Base-by-base conservation (phyloP, 2,888 invertebrate genomes). In the Metellina segmentata region DNA sequence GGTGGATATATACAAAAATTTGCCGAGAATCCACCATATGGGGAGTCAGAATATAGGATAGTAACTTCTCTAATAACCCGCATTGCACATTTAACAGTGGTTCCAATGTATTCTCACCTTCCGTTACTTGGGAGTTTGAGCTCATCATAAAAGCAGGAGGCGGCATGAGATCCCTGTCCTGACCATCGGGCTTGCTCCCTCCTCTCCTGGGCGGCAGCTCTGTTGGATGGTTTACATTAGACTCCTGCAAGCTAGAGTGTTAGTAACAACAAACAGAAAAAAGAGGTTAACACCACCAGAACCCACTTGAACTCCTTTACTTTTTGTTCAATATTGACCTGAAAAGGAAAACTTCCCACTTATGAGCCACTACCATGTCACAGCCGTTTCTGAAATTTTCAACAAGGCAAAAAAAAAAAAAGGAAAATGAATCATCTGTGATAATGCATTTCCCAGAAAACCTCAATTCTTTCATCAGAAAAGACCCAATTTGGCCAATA, bases 231-330 rank as follows among this genome's bases (percentile, higher is more conserved):
- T 89, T 92, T 89, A 83, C 87, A 92, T 92, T 92, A 92, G 89
- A 92, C 92, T 92, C 92, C 92, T 92, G 92, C 92, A 92, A 92
- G 92, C 92, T 92, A 92, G 85, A 92, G 83, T 89, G 92, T 92
- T 92, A 92, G 92, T 92, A 92, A 89, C 82, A 92, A 88, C 92
- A 92, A 92, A 92, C 85, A 92, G 85, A 92, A 90, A 90, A 91
- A 91, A 91, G 69, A 75, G 19, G 88, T 92, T 92, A 92, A 92
- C 89, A 92, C 82, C 90, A 85, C 74, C 82, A 74, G 83, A 87
- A 87, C 86, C 91, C 52, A 83, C 16, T 91, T 70, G 70, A 91
- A 91, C 71, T 83, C 87, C 91, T 83, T 91, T 74, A 20, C 11
- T 70, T n/a, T n/a, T 70, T 70, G 70, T 19, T 70, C 70, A 70